Evolutionary conservation across 2,888 invertebrate genomes (phyloP).

Genomic region (Lithophane leautieri): DNA sequence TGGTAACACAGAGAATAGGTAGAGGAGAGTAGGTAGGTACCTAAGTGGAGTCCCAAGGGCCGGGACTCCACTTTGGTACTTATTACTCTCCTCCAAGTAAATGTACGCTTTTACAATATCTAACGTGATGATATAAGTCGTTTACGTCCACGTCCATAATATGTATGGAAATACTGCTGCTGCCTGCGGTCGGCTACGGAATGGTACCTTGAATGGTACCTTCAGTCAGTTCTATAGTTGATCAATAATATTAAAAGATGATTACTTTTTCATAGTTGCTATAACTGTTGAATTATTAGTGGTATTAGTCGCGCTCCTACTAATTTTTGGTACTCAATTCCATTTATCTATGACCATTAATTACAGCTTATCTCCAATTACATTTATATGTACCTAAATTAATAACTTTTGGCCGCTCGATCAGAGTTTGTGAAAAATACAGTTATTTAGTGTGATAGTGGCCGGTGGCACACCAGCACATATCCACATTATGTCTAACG

Average conservation of each 20-base stretch:
- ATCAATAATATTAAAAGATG: not conserved
- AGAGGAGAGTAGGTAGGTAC: no score
- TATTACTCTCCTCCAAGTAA: no score
- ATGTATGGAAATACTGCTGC: no score
- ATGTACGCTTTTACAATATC: no score
- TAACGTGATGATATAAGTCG: no score
- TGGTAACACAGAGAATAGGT: no score
- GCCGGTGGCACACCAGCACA: not conserved
- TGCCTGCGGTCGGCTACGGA: no score
- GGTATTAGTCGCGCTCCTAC: not conserved
- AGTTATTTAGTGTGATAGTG: not conserved
- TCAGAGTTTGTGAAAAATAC: not conserved
- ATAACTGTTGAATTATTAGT: not conserved
- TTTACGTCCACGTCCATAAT: no score
- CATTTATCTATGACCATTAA: not conserved
- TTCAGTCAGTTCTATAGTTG: not conserved
- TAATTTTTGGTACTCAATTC: not conserved
- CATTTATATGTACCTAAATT: not conserved
- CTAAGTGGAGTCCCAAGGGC: no score
- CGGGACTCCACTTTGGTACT: no score
- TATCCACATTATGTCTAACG: conserved; percentile 21
- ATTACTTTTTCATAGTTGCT: no score
- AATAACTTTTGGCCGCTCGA: not conserved
- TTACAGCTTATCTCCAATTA: not conserved
- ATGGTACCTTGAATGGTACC: no score